A percentile compares a stretch with the other conserved stretches of the same genome.
Evolutionary conservation across 2,113 vertebrate genomes (phyloP).

Genomic region (Phainopepla nitens): DNA sequence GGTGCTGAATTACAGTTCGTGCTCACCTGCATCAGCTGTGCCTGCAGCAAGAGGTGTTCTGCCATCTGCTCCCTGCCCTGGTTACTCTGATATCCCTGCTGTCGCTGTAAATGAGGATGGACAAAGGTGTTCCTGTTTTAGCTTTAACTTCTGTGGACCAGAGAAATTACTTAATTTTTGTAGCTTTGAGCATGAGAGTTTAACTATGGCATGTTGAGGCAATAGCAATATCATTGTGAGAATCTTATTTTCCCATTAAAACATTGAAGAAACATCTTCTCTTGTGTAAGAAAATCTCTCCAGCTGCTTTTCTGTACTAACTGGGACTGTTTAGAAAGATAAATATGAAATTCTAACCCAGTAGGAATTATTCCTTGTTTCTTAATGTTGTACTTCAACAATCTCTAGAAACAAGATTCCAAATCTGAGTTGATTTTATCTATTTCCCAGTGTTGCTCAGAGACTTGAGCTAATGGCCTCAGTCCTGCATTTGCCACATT

Average conservation of each 20-base stretch:
- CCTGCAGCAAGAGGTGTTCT: rapidly evolving
- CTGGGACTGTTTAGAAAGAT: background rate
- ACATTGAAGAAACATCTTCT: background rate
- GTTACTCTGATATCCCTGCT: background rate
- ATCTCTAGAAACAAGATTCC: background rate
- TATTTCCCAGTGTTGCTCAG: background rate
- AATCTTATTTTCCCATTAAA: background rate
- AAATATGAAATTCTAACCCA: background rate
- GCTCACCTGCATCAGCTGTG: background rate
- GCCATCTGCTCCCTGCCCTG: background rate
- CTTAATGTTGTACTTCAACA: background rate
- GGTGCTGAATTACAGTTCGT: background rate
- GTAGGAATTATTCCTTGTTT: background rate
- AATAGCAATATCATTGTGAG: background rate
- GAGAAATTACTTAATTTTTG: background rate
- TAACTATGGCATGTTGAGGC: background rate
- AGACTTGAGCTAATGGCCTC: background rate
- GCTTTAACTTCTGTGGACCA: background rate
- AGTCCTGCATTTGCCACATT: background rate
- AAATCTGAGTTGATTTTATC: background rate
- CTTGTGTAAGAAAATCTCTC: background rate
- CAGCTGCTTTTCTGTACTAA: background rate
- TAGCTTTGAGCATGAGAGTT: background rate
- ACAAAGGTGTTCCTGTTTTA: background rate
- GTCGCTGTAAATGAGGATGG: background rate